Conservation (phyloP, 2,888 invertebrate species). For the Stenolophus ochropezus region DNA sequence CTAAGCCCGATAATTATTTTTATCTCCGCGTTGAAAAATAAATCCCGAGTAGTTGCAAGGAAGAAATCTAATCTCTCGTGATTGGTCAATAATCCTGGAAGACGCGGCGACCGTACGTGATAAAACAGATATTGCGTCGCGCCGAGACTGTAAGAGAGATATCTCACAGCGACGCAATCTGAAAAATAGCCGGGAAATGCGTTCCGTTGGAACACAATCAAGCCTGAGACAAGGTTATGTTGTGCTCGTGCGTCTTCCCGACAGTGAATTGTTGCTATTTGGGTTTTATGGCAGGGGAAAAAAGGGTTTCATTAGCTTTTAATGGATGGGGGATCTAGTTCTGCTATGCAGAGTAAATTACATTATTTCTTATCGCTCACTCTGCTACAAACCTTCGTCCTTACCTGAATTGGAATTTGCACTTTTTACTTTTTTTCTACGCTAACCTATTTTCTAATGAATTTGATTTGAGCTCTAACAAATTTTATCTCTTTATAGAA, state of each 20-base stretch:
- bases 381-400: background rate
- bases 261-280: constrained; percentile 41
- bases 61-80: constrained; percentile 55
- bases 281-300: constrained; percentile 14
- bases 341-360: background rate
- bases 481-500: too few relatives aligned
- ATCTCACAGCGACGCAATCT: constrained; percentile 33
- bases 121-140: constrained; percentile 57
- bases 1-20: constrained; percentile 53
- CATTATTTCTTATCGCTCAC: background rate
- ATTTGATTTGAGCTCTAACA: too few relatives aligned
- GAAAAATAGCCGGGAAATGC: constrained; percentile 48
- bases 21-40: constrained; percentile 54
- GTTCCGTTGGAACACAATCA: constrained; percentile 54
- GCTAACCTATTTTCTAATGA: too few relatives aligned
- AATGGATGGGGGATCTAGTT: constrained; percentile 10
- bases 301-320: constrained; percentile 36
- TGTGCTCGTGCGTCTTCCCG: constrained; percentile 33
- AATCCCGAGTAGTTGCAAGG: constrained; percentile 45
- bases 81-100: constrained; percentile 56
- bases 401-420: too few relatives aligned
- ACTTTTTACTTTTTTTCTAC: too few relatives aligned
- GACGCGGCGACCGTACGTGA: constrained; percentile 51
- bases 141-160: constrained; percentile 11
- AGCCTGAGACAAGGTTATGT: constrained; percentile 41